A percentile compares a stretch with the other conserved stretches of the same genome.
phyloP scores from a whole-genome alignment of 2,888 invertebrate species.

The Nemotelus nigrinus region DNA sequence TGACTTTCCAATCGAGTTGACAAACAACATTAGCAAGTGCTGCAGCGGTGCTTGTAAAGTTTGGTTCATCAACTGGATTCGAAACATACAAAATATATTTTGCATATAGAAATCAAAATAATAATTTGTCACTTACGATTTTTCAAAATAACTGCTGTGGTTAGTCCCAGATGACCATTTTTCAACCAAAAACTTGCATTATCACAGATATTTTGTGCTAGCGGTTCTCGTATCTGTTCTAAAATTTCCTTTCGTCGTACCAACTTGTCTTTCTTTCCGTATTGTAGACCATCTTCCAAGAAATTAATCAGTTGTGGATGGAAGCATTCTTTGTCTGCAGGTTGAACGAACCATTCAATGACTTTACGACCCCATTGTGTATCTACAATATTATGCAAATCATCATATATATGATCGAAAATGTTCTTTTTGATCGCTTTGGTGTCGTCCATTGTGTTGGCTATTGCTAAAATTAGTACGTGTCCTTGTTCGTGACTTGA shows the following conservation, averaged over 20 bases:
- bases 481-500: conserved; percentile 90
- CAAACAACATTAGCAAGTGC: conserved; percentile 66
- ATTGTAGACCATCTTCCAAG: conserved; percentile 78
- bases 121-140: conserved; percentile 64
- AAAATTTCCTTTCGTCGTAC: conserved; percentile 76
- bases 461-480: conserved; percentile 80
- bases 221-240: conserved; percentile 70
- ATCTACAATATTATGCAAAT: conserved; percentile 74
- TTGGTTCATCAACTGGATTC: conserved; percentile 58
- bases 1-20: conserved; percentile 68
- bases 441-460: conserved; percentile 93
- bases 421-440: conserved; percentile 86
- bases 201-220: conserved; percentile 69
- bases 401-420: conserved; percentile 74
- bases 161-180: conserved; percentile 72
- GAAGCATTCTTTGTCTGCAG: conserved; percentile 82
- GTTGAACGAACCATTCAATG: conserved; percentile 86
- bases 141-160: conserved; percentile 77
- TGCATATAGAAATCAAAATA: background rate
- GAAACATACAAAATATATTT: conserved; percentile 32
- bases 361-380: conserved; percentile 88
- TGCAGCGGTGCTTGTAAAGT: conserved; percentile 64
- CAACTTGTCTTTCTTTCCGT: conserved; percentile 78
- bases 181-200: conserved; percentile 76
- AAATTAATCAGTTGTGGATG: conserved; percentile 81